Conservation (phyloP, 2,888 invertebrate species). For the Drosophila trichaetosa region DNA sequence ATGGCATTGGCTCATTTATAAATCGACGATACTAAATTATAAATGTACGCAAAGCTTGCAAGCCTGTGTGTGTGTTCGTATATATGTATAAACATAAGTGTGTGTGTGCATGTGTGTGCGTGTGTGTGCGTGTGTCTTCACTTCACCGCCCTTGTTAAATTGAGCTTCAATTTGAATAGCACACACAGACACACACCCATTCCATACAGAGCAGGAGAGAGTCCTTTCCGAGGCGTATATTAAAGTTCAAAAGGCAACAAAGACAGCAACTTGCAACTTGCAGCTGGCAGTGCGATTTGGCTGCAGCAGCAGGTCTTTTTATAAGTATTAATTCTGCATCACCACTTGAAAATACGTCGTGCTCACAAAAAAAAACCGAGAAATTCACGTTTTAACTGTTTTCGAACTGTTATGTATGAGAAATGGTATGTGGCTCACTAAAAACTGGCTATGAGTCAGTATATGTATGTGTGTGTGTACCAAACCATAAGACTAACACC, state of each 20-base stretch:
- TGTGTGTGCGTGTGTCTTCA: conserved; percentile 10
- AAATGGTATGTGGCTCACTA: background rate
- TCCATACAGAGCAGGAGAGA: background rate
- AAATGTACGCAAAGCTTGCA: conserved; percentile 53
- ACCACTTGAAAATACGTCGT: background rate
- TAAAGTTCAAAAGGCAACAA: conserved; percentile 43
- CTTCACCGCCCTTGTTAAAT: conserved; percentile 58
- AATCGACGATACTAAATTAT: conserved; percentile 76
- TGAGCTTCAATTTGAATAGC: conserved; percentile 27
- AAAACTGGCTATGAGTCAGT: background rate
- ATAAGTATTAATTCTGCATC: background rate
- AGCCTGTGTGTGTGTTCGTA: background rate
- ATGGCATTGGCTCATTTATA: conserved; percentile 69
- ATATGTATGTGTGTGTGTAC: background rate
- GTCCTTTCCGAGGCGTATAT: conserved; percentile 20
- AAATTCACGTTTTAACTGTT: background rate
- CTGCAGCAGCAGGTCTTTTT: conserved; percentile 8
- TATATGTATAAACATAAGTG: too few relatives aligned
- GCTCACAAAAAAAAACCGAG: background rate
- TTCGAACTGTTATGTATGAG: background rate
- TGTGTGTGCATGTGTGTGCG: conserved; percentile 1
- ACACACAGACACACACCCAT: background rate
- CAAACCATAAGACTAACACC: background rate
- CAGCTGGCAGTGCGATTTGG: conserved; percentile 47
- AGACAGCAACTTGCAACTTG: conserved; percentile 38